Conservation (phyloP, 2,113 vertebrate genomes). For the Orthonyx spaldingii region DNA sequence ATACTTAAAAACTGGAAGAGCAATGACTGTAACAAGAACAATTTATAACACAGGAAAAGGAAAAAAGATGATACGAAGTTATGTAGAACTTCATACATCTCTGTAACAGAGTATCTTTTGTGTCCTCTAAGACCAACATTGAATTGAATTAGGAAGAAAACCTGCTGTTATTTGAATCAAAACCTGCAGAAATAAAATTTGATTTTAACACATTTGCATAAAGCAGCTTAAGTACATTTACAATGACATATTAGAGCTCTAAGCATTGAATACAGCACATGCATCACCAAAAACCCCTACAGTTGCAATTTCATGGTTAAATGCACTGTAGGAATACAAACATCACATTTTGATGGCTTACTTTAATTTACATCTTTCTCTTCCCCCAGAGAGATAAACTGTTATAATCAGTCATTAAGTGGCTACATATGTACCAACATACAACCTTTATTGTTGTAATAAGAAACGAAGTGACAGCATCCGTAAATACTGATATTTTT, state of each 20-base stretch:
- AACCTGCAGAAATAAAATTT: slow-evolving; percentile 23
- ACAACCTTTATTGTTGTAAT: not conserved
- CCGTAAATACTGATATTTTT: slow-evolving; percentile 53
- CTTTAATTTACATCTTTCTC: slow-evolving; percentile 53
- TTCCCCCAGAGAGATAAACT: slow-evolving; percentile 29
- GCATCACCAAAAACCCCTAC: slow-evolving; percentile 32
- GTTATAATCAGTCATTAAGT: slow-evolving; percentile 44
- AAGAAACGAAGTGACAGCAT: slow-evolving; percentile 37
- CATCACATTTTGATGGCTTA: slow-evolving; percentile 48
- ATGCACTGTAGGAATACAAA: slow-evolving; percentile 44
- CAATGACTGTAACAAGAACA: not conserved
- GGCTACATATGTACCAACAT: slow-evolving; percentile 18
- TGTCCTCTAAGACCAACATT: not conserved
- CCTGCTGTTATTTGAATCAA: slow-evolving; percentile 47
- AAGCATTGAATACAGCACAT: slow-evolving; percentile 21
- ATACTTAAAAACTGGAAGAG: not conserved
- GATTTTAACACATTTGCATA: slow-evolving; percentile 50
- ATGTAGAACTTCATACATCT: not conserved
- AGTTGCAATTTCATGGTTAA: slow-evolving; percentile 55
- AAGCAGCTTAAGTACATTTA: slow-evolving; percentile 57
- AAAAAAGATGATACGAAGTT: not conserved
- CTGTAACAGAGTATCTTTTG: not conserved
- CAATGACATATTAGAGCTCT: slow-evolving; percentile 42
- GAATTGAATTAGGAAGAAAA: slow-evolving; percentile 29
- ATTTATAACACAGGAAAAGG: not conserved